Evolutionary conservation across 2,888 invertebrate species (phyloP), one percentile per base, ranked within the genome.

Genomic region (Amblyteles armatorius): DNA sequence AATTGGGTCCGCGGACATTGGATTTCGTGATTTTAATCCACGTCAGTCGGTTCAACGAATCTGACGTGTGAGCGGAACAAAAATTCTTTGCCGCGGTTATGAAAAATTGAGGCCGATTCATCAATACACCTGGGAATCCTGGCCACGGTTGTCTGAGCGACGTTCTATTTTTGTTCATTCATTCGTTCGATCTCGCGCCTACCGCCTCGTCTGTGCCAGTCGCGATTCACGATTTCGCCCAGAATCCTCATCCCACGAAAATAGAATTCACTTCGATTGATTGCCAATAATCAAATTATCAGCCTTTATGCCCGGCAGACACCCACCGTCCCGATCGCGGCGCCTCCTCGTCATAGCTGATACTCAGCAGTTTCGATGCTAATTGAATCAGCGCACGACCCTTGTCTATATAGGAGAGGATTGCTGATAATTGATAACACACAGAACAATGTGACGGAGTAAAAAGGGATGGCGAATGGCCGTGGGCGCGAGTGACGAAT

Each of bases 261-360:
- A 79, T 74, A 74, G 79, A 74, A 72, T 40, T 86, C 84, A 69
- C 78, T 73, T 60, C 87, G 88, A 90, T 90, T 91, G 91, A 91
- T 91, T 91, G 89, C 86, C 90, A 87, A 90, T 90, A 90, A 91
- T 91, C 88, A 87, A 87, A 90, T 91, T 88, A 88, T 84, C 50
- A 57, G 22, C 33, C 69, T 85, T 71, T 82, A 81, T 80, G 33
- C 74, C 67, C 69, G 60, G 57, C 69, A 50, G 26, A 16, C 67
- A 67, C 11, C 67, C 9, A 16, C 9, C 2, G 19, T n/a, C 3
- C 26, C 78, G 40, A 57, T 63, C 50, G 26, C 19, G 44, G 52
- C 16, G 9, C 33, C 13, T 71, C 68, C 52, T 19, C 57, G 74
- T 71, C 74, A 67, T 79, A 71, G 13, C 57, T 63, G 74, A 77